A percentile compares a stretch with the other conserved stretches of the same genome.
Conservation (phyloP, 1,140 invertebrate species). For the Brachionus asplanchnoidis region DNA sequence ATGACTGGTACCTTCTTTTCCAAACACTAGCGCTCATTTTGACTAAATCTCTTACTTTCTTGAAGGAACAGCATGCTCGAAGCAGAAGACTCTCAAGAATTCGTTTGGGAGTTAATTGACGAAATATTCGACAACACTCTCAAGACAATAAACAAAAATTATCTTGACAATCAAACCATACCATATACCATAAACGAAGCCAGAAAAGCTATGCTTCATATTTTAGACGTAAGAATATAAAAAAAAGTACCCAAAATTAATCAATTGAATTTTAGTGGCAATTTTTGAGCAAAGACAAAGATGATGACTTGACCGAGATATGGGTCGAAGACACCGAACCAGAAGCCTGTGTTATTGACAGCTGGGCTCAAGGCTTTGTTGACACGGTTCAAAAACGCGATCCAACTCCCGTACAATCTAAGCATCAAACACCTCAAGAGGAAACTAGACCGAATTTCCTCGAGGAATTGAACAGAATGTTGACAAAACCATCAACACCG, state of each 20-base stretch:
- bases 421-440: not conserved
- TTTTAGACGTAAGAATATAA: slow-evolving; percentile 53
- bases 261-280: slow-evolving; percentile 49
- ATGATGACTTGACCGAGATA: slow-evolving; percentile 45
- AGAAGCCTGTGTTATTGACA: slow-evolving; percentile 52
- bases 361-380: slow-evolving; percentile 56
- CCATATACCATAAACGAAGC: slow-evolving; percentile 55
- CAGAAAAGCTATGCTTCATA: slow-evolving; percentile 53
- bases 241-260: not conserved
- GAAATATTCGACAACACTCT: slow-evolving; percentile 49
- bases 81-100: slow-evolving; percentile 52
- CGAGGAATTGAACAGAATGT: slow-evolving; percentile 32
- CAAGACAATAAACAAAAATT: slow-evolving; percentile 51
- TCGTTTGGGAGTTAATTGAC: slow-evolving; percentile 52
- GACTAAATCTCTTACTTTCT: not conserved
- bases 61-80: slow-evolving; percentile 55
- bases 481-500: not conserved
- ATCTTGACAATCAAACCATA: slow-evolving; percentile 51
- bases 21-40: not conserved
- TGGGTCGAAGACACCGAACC: slow-evolving; percentile 56
- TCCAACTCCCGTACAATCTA: not conserved
- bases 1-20: slow-evolving; percentile 51
- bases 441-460: not conserved
- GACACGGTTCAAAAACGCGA: slow-evolving; percentile 36
- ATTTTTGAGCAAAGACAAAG: slow-evolving; percentile 52